These are phyloP conservation scores for Tenthredo livida DNA, from an alignment of 2,888 invertebrate species.

Conservation along the genomic window DNA sequence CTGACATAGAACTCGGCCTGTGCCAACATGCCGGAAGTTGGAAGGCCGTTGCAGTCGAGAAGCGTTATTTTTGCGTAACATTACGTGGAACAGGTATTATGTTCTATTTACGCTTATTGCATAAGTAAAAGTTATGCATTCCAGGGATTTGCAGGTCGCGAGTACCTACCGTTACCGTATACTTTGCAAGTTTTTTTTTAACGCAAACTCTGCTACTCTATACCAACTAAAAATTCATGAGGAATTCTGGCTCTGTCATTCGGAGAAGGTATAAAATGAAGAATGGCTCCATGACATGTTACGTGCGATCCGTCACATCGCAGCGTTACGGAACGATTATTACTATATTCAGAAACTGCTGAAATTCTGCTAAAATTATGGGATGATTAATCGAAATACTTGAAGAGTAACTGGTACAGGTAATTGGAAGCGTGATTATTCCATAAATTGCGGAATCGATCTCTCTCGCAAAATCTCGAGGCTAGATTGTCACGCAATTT, in stretches of 20 bases:
- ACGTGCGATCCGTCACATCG: background rate
- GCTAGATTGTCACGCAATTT: background rate
- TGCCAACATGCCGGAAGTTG: slow-evolving; percentile 37
- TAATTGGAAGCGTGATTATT: background rate
- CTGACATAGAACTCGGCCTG: slow-evolving; percentile 31
- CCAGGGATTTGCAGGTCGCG: background rate
- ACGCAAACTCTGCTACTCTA: background rate
- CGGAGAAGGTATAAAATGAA: background rate
- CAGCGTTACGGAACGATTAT: background rate
- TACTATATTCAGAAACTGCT: background rate
- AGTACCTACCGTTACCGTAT: background rate
- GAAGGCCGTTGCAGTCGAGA: slow-evolving; percentile 23
- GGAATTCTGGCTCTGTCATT: background rate
- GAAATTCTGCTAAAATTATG: background rate
- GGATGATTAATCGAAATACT: background rate
- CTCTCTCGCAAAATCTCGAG: background rate
- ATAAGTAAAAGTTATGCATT: slow-evolving; percentile 25
- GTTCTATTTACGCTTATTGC: slow-evolving; percentile 18
- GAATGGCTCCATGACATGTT: background rate
- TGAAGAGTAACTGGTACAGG: background rate
- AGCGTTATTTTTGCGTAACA: slow-evolving; percentile 30
- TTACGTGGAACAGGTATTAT: background rate
- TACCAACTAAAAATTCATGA: background rate
- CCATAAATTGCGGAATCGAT: background rate
- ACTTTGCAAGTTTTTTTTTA: background rate